Conservation (phyloP, 2,888 invertebrate genomes). For the Drosophila phalerata region DNA sequence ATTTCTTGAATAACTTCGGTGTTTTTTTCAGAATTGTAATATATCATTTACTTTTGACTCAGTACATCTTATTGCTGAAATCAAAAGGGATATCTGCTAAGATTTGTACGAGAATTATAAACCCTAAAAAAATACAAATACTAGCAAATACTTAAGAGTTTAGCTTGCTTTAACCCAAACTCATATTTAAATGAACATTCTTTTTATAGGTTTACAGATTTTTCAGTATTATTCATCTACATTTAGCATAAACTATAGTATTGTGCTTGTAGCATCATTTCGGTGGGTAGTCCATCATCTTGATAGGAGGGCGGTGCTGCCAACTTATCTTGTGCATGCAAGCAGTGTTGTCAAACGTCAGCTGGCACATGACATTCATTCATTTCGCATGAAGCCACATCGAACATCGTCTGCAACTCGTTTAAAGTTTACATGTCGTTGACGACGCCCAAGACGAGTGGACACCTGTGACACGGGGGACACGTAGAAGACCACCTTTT, state of each 20-base stretch:
- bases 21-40: not conserved
- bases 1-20: not conserved
- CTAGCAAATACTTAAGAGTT: no score
- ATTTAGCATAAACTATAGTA: not conserved
- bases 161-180: no score
- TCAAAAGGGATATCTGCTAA: no score
- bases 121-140: no score
- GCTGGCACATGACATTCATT: constrained; percentile 33
- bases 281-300: not conserved
- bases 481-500: not conserved
- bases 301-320: constrained; percentile 2
- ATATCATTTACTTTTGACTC: not conserved
- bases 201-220: no score
- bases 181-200: no score
- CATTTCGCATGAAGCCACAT: constrained; percentile 34
- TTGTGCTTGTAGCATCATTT: not conserved
- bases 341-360: constrained; percentile 57
- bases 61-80: not conserved
- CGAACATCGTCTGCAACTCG: constrained; percentile 47
- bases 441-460: not conserved
- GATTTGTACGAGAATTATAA: not conserved
- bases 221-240: not conserved
- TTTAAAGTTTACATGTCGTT: constrained; percentile 54
- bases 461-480: not conserved
- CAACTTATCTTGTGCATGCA: constrained; percentile 47